These are phyloP conservation scores for Oasisia sp. DNA, from an alignment of 2,888 invertebrate species.

Conservation along the genomic window DNA sequence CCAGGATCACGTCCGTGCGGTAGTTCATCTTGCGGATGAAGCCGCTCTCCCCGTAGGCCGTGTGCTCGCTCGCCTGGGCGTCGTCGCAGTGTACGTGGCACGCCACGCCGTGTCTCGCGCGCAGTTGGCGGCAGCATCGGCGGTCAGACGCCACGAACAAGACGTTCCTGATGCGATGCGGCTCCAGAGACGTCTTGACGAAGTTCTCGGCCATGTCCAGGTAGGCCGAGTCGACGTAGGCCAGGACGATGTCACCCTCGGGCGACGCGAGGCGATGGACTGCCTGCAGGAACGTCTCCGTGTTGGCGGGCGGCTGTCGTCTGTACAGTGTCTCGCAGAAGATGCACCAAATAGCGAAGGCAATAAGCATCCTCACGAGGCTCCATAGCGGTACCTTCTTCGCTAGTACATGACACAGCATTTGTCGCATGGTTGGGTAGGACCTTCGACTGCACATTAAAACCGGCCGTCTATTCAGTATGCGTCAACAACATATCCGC, in stretches of 20 bases:
- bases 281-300: no score
- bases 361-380: no score
- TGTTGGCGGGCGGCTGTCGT: no score
- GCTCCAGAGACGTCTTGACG: slow-evolving; percentile 29
- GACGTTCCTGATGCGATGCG: slow-evolving; percentile 31
- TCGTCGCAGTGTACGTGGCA: slow-evolving; percentile 29
- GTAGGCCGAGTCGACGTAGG: slow-evolving; percentile 32
- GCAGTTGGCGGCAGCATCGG: slow-evolving; percentile 29
- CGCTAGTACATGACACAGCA: no score
- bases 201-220: slow-evolving; percentile 36
- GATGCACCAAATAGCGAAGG: no score
- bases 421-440: no score
- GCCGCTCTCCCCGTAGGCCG: background rate
- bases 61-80: slow-evolving; percentile 23
- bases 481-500: no score
- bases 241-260: slow-evolving; percentile 28
- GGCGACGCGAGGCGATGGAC: background rate
- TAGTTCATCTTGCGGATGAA: slow-evolving; percentile 35
- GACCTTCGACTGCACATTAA: no score
- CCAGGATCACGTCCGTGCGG: slow-evolving; percentile 31
- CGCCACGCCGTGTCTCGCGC: slow-evolving; percentile 8
- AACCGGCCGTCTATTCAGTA: no score
- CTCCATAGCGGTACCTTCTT: no score
- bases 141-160: slow-evolving; percentile 32
- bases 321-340: no score